Evolutionary conservation across 2,888 invertebrate genomes (phyloP), one percentile per base, ranked within the genome.

Genomic region (Drosophila testacea): DNA sequence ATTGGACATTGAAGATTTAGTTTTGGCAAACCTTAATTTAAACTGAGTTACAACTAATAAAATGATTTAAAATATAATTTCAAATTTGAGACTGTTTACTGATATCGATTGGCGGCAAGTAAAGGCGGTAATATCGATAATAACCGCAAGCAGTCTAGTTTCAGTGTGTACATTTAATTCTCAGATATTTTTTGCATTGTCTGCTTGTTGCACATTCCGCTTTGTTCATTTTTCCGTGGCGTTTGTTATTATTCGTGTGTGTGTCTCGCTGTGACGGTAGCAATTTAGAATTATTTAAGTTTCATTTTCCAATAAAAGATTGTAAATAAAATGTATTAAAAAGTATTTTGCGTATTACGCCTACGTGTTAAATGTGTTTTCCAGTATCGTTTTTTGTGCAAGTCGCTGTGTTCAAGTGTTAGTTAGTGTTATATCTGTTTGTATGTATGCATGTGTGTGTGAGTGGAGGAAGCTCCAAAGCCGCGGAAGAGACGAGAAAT

Each of bases 151-250:
- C n/a, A 11, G 16, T 28, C 11, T 1, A 11, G 1, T 27, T n/a
- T 16, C 60, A 67, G 66, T 79, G 77, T 77, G 57, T 76, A 56
- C 77, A 70, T 30, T 42, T 22, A 4, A 2, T 34, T 42, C 7
- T n/a, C 34, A 30, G 50, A 52, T 55, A 38, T 63, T 38, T 28
- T 63, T 38, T 28, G 30, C 39, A 38, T 27, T 28, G 38, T 60
- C 46, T 66, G 85, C 85, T 84, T 80, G 80, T 80, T 80, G 80
- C 85, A 80, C 85, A 80, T 80, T 80, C 80, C 85, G 68, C 51
- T 84, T 76, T 71, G 67, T 56, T 72, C 65, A 67, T 56, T 67
- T 64, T 67, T 70, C 38, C 60, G 61, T 77, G 69, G 36, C 61
- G 61, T 79, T 77, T 77, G 77, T 77, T 85, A 63, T 77, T 79